Percentiles rank a stretch among this genome's conserved stretches.
phyloP scores from a whole-genome alignment of 2,113 vertebrate species.

The Clinocottus analis region DNA sequence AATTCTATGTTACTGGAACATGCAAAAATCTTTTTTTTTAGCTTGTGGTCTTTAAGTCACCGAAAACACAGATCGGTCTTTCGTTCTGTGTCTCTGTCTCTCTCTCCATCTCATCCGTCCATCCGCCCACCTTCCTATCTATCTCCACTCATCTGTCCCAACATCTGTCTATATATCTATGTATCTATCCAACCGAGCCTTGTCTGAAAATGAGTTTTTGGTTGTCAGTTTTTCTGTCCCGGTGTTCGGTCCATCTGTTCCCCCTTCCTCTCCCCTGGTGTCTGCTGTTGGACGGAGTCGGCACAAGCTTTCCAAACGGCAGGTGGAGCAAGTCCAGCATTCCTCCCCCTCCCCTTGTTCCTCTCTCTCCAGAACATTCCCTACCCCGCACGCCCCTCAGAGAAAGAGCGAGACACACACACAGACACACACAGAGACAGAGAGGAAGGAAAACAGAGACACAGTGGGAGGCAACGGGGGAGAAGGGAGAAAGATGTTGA shows the following conservation, averaged over 20 bases:
- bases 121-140: neutral
- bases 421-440: slow-evolving; percentile 64
- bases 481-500: slow-evolving; percentile 77
- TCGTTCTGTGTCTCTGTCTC: neutral
- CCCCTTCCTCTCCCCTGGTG: slow-evolving; percentile 73
- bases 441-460: slow-evolving; percentile 78
- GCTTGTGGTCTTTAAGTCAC: neutral
- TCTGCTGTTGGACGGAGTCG: slow-evolving; percentile 69
- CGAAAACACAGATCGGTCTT: neutral
- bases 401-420: slow-evolving; percentile 49
- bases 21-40: neutral
- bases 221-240: slow-evolving; percentile 50
- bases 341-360: slow-evolving; percentile 53
- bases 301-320: slow-evolving; percentile 76
- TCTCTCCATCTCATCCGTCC: neutral
- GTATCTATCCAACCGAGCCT: neutral
- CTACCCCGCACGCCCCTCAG: slow-evolving; percentile 70
- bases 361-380: slow-evolving; percentile 76
- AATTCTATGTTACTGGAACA: neutral
- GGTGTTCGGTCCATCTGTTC: slow-evolving; percentile 73
- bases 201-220: slow-evolving; percentile 37
- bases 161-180: slow-evolving; percentile 4
- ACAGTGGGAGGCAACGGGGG: slow-evolving; percentile 70
- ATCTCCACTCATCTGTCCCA: slow-evolving; percentile 1
- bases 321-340: slow-evolving; percentile 82